Evolutionary conservation across 2,888 invertebrate genomes (phyloP).

Genomic region (Yponomeuta sedellus): DNA sequence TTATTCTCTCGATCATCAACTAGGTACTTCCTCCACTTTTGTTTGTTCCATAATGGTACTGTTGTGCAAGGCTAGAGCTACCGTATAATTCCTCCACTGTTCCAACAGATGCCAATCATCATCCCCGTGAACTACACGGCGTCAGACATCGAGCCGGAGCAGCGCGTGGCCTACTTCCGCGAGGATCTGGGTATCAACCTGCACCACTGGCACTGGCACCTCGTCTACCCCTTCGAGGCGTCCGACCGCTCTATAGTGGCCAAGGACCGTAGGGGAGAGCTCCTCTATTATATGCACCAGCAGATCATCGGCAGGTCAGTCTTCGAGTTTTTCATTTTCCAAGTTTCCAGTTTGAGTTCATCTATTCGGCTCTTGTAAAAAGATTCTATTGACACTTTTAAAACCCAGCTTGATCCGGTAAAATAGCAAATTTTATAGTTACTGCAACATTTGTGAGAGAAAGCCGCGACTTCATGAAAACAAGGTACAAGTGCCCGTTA

Average conservation of each 20-base stretch:
- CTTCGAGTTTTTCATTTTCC: background rate
- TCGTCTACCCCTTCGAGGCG: constrained; percentile 88
- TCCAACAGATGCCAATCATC: constrained; percentile 76
- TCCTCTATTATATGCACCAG: constrained; percentile 89
- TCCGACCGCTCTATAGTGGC: constrained; percentile 74
- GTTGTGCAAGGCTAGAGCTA: too few species aligned
- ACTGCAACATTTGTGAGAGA: too few species aligned
- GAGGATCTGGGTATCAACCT: constrained; percentile 91
- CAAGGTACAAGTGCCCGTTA: too few species aligned
- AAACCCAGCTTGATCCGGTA: too few species aligned
- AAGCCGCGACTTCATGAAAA: too few species aligned
- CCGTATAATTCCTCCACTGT: background rate
- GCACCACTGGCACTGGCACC: constrained; percentile 95
- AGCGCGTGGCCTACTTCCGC: constrained; percentile 88
- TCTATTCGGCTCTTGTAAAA: too few species aligned
- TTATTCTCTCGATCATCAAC: too few species aligned
- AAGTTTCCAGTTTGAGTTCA: too few species aligned
- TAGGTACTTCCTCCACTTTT: too few species aligned
- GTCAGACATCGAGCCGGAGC: constrained; percentile 83
- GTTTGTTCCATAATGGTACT: too few species aligned
- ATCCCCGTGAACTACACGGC: constrained; percentile 87
- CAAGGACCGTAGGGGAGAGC: constrained; percentile 85
- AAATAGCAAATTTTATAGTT: too few species aligned
- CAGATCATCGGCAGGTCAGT: constrained; percentile 79
- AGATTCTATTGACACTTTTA: too few species aligned